A percentile compares a stretch with the other conserved stretches of the same genome.
These are phyloP conservation scores for Tribolium freemani DNA, from an alignment of 2,888 invertebrate genomes.

Conservation along the genomic window DNA sequence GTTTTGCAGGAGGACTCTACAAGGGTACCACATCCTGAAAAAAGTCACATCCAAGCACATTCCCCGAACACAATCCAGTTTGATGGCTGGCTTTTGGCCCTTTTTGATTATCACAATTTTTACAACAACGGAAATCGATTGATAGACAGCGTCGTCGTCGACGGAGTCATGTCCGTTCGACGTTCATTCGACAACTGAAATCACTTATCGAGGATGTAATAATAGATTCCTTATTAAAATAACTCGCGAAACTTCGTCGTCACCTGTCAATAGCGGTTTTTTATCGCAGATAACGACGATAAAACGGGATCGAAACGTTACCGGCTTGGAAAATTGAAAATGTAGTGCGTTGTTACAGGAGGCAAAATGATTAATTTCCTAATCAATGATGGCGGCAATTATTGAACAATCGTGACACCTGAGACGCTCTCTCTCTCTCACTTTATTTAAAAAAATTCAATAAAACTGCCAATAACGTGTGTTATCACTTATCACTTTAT, in stretches of 20 bases:
- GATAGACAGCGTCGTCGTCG: slow-evolving; percentile 34
- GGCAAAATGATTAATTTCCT: not conserved
- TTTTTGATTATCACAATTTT: slow-evolving; percentile 15
- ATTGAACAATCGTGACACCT: too few species aligned
- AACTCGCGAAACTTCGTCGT: slow-evolving; percentile 32
- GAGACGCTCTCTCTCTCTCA: too few species aligned
- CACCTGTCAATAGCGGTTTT: slow-evolving; percentile 24
- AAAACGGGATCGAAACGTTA: not conserved
- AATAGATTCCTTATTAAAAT: slow-evolving; percentile 44
- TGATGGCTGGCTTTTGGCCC: not conserved
- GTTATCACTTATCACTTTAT: too few species aligned
- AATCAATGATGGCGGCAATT: not conserved
- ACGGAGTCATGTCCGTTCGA: slow-evolving; percentile 39
- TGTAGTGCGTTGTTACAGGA: not conserved
- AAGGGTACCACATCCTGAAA: slow-evolving; percentile 63
- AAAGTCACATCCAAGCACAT: slow-evolving; percentile 36
- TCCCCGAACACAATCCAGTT: slow-evolving; percentile 13
- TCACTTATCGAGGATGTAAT: slow-evolving; percentile 51
- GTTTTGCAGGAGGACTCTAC: slow-evolving; percentile 61
- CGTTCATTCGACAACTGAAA: slow-evolving; percentile 46
- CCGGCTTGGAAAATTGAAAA: not conserved
- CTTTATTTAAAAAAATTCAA: too few species aligned
- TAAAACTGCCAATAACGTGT: too few species aligned
- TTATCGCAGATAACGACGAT: slow-evolving; percentile 18
- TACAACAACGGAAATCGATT: slow-evolving; percentile 33